A percentile compares a stretch with the other conserved stretches of the same genome.
These are phyloP conservation scores for Alethe diademata DNA, from an alignment of 2,113 vertebrate species.

Conservation along the genomic window DNA sequence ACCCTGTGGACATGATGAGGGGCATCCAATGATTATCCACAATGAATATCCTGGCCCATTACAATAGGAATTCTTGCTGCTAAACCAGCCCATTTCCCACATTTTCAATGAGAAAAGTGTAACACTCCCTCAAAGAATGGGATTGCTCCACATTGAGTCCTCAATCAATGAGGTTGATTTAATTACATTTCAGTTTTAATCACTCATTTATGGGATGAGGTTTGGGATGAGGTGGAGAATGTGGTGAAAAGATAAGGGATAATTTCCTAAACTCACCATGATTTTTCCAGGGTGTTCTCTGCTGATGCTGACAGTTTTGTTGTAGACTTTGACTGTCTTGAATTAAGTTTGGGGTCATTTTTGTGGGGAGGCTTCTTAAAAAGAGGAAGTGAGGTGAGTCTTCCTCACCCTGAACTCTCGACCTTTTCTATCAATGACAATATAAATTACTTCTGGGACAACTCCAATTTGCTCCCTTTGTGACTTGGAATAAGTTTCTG, in stretches of 20 bases:
- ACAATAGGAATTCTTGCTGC: background rate
- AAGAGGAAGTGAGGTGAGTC: too few species aligned
- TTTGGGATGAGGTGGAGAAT: background rate
- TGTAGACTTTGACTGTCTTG: conserved; percentile 62
- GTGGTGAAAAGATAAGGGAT: accelerated
- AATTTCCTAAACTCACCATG: background rate
- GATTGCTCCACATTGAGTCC: accelerated
- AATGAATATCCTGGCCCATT: background rate
- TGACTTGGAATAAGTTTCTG: too few species aligned
- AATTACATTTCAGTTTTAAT: background rate
- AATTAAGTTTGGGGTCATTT: too few species aligned
- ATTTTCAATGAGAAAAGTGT: background rate
- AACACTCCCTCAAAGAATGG: background rate
- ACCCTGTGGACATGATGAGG: background rate
- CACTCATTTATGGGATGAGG: background rate
- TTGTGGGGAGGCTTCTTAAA: too few species aligned
- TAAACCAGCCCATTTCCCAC: accelerated
- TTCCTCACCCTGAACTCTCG: too few species aligned
- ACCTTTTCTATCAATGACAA: too few species aligned
- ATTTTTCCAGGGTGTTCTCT: conserved; percentile 23
- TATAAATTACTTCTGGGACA: too few species aligned
- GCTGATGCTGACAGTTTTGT: conserved; percentile 44
- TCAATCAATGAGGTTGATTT: background rate
- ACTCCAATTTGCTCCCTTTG: too few species aligned
- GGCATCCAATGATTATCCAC: background rate